Conservation (phyloP, 2,797 vertebrate species). For the Malacoctenus gilli region DNA sequence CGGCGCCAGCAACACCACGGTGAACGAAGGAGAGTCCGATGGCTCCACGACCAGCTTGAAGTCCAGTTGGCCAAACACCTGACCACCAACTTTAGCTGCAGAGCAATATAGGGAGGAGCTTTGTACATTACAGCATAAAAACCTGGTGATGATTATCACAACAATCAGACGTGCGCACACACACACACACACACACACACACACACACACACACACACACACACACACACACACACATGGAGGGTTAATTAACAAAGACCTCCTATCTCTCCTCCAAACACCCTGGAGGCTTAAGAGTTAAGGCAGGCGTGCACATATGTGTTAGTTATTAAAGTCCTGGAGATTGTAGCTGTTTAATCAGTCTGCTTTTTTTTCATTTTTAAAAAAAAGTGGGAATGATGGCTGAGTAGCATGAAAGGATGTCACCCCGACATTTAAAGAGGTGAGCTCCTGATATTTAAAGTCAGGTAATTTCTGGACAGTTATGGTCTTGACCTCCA, state of each 20-base stretch:
- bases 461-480: conserved; percentile 64
- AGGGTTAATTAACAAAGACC: conserved; percentile 54
- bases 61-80: conserved; percentile 95
- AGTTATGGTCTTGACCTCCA: conserved; percentile 70
- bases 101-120: not conserved
- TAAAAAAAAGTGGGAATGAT: conserved; percentile 47
- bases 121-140: conserved; percentile 1
- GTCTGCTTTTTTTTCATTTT: conserved; percentile 12
- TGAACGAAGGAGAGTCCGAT: conserved; percentile 87
- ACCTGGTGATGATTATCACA: not conserved
- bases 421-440: conserved; percentile 75
- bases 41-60: conserved; percentile 96
- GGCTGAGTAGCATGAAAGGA: conserved; percentile 48
- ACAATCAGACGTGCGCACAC: not conserved
- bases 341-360: conserved; percentile 18
- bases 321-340: conserved; percentile 9
- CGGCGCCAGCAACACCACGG: conserved; percentile 91
- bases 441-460: conserved; percentile 71
- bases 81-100: conserved; percentile 89
- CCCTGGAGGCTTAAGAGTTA: conserved; percentile 24
- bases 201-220: conserved; percentile 4
- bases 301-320: not conserved
- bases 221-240: conserved; percentile 14
- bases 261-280: conserved; percentile 28
- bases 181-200: conserved; percentile 6